These are phyloP conservation scores for Anableps anableps DNA, from an alignment of 2,797 vertebrate genomes.

Conservation along the genomic window DNA sequence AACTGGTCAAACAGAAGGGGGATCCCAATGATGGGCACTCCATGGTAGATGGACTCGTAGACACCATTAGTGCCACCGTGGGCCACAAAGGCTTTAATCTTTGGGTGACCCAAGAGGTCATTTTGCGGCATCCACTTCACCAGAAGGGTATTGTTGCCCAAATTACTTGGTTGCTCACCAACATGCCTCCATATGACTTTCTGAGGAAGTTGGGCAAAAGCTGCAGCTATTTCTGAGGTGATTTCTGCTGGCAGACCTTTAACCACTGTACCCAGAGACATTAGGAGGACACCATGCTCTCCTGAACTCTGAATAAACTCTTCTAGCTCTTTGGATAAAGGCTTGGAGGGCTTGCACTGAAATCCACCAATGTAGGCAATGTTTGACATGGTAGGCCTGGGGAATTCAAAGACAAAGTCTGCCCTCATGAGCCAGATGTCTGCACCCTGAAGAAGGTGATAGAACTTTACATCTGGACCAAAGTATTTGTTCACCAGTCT, in stretches of 20 bases:
- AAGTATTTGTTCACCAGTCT: conserved; percentile 68
- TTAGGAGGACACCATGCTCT: conserved; percentile 81
- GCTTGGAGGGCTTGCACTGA: conserved; percentile 75
- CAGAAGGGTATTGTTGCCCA: conserved; percentile 79
- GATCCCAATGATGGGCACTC: conserved; percentile 74
- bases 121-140: conserved; percentile 82
- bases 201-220: conserved; percentile 79
- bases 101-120: conserved; percentile 79
- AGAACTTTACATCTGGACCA: conserved; percentile 71
- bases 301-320: conserved; percentile 80
- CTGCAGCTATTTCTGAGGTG: conserved; percentile 76
- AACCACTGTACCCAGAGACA: conserved; percentile 79
- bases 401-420: conserved; percentile 84
- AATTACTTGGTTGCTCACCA: conserved; percentile 68
- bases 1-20: conserved; percentile 81
- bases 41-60: conserved; percentile 81
- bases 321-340: conserved; percentile 75
- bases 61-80: conserved; percentile 79
- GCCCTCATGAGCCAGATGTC: conserved; percentile 84
- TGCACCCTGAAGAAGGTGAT: conserved; percentile 71
- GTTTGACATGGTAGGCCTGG: conserved; percentile 83
- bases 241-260: conserved; percentile 72
- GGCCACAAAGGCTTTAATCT: conserved; percentile 75
- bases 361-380: conserved; percentile 82
- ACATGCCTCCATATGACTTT: conserved; percentile 81